These are phyloP conservation scores for Microplitis manilae DNA, from an alignment of 2,888 invertebrate genomes.

Conservation along the genomic window DNA sequence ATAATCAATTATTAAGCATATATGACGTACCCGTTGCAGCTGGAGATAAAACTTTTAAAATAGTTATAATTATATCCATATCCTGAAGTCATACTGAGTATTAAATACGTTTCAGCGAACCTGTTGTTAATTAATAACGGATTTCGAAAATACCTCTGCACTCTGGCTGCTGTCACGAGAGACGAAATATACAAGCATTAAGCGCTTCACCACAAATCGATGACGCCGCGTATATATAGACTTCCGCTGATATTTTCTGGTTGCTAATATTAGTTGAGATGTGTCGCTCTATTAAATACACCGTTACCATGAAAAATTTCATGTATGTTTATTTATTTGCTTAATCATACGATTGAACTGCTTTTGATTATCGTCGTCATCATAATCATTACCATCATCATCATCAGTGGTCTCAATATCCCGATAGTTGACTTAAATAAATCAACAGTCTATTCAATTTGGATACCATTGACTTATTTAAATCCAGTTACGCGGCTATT, in stretches of 20 bases:
- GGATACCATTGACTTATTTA: no score
- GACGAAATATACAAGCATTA: not conserved
- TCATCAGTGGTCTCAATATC: not conserved
- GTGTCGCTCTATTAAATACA: slow-evolving; percentile 3
- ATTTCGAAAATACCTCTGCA: not conserved
- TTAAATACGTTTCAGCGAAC: not conserved
- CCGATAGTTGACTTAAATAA: no score
- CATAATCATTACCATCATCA: no score
- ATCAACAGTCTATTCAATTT: no score
- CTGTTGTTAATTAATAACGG: slow-evolving; percentile 4
- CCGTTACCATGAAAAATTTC: not conserved
- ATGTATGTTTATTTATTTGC: not conserved
- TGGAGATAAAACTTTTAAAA: not conserved
- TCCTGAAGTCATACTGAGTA: not conserved
- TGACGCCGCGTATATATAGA: slow-evolving; percentile 4
- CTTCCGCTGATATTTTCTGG: not conserved
- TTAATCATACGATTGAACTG: not conserved
- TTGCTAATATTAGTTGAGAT: not conserved
- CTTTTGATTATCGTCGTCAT: not conserved
- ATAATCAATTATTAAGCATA: slow-evolving; percentile 2
- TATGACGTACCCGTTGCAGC: not conserved
- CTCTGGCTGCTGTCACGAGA: not conserved
- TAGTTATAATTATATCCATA: not conserved
- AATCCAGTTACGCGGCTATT: no score
- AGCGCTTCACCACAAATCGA: slow-evolving; percentile 10